Percentiles rank a stretch among this genome's conserved stretches.
Conservation (phyloP, 2,113 vertebrate species). For the Podarcis muralis region DNA sequence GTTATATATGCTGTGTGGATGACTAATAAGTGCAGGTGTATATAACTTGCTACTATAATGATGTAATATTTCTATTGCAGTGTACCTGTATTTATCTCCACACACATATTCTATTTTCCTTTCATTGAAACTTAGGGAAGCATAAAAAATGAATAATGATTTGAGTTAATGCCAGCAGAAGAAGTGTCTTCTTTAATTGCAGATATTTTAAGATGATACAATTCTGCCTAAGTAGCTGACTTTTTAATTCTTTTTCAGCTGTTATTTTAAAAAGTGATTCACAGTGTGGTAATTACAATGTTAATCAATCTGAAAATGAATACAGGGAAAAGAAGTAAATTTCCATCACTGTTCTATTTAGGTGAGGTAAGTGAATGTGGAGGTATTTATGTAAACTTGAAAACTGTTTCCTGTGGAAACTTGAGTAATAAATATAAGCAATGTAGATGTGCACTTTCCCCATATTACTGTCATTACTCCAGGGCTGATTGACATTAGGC, state of each 20-base stretch:
- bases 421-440: background rate
- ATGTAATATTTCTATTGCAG: constrained; percentile 24
- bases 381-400: background rate
- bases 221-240: constrained; percentile 43
- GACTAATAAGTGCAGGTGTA: constrained; percentile 35
- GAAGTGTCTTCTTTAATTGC: constrained; percentile 16
- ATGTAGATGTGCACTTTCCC: constrained; percentile 9
- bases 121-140: constrained; percentile 31
- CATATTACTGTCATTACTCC: background rate
- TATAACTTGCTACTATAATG: constrained; percentile 39
- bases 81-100: constrained; percentile 24
- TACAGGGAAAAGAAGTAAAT: background rate
- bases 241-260: background rate
- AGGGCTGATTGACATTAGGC: background rate
- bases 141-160: constrained; percentile 15
- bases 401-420: background rate
- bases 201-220: constrained; percentile 19
- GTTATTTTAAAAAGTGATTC: constrained; percentile 22
- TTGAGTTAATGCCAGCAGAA: constrained; percentile 40
- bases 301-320: background rate
- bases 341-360: background rate
- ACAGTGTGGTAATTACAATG: background rate
- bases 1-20: constrained; percentile 12
- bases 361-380: background rate
- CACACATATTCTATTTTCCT: constrained; percentile 22